Conservation (phyloP, 2,888 invertebrate genomes). For the Phortica magna region DNA sequence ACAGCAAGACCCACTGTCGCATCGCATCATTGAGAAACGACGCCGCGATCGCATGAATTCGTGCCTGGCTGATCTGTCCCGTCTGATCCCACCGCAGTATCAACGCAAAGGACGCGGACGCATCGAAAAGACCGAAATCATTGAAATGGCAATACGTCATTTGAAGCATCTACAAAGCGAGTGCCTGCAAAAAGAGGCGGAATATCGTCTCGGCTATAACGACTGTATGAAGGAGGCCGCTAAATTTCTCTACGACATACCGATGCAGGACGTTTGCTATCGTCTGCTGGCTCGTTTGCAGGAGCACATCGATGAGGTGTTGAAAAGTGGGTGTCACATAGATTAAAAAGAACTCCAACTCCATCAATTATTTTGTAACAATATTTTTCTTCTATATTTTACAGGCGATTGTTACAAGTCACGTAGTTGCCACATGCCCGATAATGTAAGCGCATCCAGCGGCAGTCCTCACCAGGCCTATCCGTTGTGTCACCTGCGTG, state of each 20-base stretch:
- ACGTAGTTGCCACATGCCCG: constrained; percentile 77
- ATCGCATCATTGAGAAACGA: constrained; percentile 97
- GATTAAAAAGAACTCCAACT: neutral
- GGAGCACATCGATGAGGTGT: constrained; percentile 85
- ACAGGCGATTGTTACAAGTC: constrained; percentile 76
- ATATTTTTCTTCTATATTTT: neutral
- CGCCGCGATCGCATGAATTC: constrained; percentile 98
- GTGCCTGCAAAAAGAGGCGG: constrained; percentile 76
- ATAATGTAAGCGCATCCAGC: constrained; percentile 81
- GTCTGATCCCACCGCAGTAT: constrained; percentile 95
- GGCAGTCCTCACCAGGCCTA: constrained; percentile 78
- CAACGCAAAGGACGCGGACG: constrained; percentile 96
- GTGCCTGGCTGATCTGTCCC: constrained; percentile 94
- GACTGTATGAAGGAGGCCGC: constrained; percentile 94
- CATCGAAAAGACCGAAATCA: constrained; percentile 98
- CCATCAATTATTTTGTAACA: neutral
- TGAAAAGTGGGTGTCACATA: constrained; percentile 79
- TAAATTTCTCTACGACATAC: constrained; percentile 91
- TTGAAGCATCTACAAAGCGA: constrained; percentile 91
- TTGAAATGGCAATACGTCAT: constrained; percentile 98
- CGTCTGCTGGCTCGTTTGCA: constrained; percentile 90
- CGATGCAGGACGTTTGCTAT: constrained; percentile 90
- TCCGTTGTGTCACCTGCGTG: constrained; percentile 77
- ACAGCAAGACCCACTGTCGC: constrained; percentile 97
- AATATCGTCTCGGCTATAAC: constrained; percentile 91